These are phyloP conservation scores for Urocolius indicus DNA, from an alignment of 2,113 vertebrate species.

Conservation along the genomic window DNA sequence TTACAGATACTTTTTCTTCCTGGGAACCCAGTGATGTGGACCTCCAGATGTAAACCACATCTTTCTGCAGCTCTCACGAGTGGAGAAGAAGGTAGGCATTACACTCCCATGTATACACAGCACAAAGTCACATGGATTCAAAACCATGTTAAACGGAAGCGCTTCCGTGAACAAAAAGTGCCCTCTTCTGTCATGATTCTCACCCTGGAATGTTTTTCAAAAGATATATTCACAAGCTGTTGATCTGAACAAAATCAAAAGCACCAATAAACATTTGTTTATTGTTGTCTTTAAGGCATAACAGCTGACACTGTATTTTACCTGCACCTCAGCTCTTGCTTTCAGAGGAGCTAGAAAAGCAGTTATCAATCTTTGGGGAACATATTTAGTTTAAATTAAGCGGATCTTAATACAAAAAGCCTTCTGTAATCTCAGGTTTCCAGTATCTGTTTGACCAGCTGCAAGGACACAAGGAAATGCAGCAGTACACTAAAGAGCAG, in stretches of 20 bases:
- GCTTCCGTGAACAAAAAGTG: no score
- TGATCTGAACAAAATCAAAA: neutral
- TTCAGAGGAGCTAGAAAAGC: neutral
- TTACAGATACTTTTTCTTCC: neutral
- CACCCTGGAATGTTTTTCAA: neutral
- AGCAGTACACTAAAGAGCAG: neutral
- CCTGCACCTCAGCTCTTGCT: neutral
- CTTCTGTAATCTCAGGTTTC: neutral
- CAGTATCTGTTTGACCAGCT: neutral
- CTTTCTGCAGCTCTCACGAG: neutral
- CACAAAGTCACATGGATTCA: accelerated
- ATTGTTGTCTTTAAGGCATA: neutral
- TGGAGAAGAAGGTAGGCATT: neutral
- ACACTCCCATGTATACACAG: neutral
- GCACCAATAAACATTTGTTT: neutral
- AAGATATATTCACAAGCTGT: neutral
- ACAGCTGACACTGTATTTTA: neutral
- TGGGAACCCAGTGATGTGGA: neutral
- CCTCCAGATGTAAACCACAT: neutral
- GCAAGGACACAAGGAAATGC: neutral
- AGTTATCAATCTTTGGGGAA: neutral
- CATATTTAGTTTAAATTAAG: neutral
- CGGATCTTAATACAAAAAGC: neutral
- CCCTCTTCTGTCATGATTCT: neutral
- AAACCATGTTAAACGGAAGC: neutral